Evolutionary conservation across 2,113 vertebrate genomes (phyloP), one percentile per base, ranked within the genome.

Genomic region (Harpagus bidentatus): DNA sequence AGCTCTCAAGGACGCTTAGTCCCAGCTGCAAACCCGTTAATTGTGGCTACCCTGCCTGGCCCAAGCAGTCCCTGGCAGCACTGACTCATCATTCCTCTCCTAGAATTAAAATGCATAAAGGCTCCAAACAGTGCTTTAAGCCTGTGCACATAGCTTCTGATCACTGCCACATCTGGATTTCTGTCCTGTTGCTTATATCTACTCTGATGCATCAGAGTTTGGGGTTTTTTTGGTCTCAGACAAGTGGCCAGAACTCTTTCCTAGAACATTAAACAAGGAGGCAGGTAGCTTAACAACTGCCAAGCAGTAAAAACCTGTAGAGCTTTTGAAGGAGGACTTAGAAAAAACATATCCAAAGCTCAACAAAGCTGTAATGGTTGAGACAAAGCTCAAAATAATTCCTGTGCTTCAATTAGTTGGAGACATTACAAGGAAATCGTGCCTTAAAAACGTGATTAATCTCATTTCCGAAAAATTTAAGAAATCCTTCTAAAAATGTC

Each of bases 391-490:
- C 65, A 94, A 50, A 95, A 85, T 93, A 91, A 95, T 91, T 72
- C 66, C 62, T 34, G 18, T 62, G 53, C 71, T 87, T 82, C 91
- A 95, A 32, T 95, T 94, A 96, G 61, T 52, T 84, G 26, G 83
- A 95, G 70, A 89, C 70, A 77, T 66, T 93, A 65, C 85, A 97
- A 95, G 93, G 73, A 96, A 95, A 89, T 65, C 0, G 0, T 91
- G 82, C 59, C 89, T 90, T 93, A 88, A 96, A 94, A 94, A 85
- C 78, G 95, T 45, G 87, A 95, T 96, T 96, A 95, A 97, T 96
- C 88, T 88, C 16, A 95, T 96, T 97, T 97, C 94, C 93, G 94
- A 93, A 91, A 95, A 95, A 88, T 95, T 83, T 95, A 87, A 90
- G 62, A 87, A 93, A 70, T 88, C 67, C 45, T 88, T 93, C 87